Evolutionary conservation across 2,888 invertebrate species (phyloP).

Genomic region (Eristalis tenax): DNA sequence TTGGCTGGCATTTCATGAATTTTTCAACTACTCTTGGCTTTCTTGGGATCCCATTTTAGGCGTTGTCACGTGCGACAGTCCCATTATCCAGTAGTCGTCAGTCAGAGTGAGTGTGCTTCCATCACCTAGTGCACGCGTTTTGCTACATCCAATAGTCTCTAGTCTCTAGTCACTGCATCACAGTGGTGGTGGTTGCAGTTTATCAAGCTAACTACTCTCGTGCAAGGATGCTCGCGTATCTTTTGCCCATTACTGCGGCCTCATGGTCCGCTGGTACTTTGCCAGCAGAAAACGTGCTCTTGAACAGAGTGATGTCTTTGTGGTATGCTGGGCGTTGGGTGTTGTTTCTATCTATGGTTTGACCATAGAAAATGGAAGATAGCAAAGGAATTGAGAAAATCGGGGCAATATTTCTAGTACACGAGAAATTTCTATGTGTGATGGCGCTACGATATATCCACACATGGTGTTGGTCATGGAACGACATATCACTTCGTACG

Average conservation of each 20-base stretch:
- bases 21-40: slow-evolving; percentile 49
- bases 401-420: slow-evolving; percentile 38
- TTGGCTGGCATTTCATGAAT: slow-evolving; percentile 58
- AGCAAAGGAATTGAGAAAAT: slow-evolving; percentile 44
- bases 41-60: slow-evolving; percentile 58
- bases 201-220: slow-evolving; percentile 63
- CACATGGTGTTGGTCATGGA: slow-evolving; percentile 46
- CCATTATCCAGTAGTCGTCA: slow-evolving; percentile 63
- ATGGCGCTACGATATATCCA: slow-evolving; percentile 64
- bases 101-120: slow-evolving; percentile 54
- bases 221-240: slow-evolving; percentile 41
- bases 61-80: slow-evolving; percentile 69
- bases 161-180: slow-evolving; percentile 6
- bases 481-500: slow-evolving; percentile 57
- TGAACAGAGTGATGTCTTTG: slow-evolving; percentile 38
- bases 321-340: slow-evolving; percentile 26
- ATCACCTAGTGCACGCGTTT: slow-evolving; percentile 45
- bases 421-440: slow-evolving; percentile 36
- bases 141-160: slow-evolving; percentile 5
- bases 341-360: slow-evolving; percentile 3
- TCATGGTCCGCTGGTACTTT: slow-evolving; percentile 32
- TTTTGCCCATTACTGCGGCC: slow-evolving; percentile 7
- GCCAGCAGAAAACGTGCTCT: slow-evolving; percentile 22
- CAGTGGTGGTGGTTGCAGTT: slow-evolving; percentile 52
- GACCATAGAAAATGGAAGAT: slow-evolving; percentile 31